A percentile compares a stretch with the other conserved stretches of the same genome.
Conservation (phyloP, 2,113 vertebrate genomes). For the Antechinus flavipes region DNA sequence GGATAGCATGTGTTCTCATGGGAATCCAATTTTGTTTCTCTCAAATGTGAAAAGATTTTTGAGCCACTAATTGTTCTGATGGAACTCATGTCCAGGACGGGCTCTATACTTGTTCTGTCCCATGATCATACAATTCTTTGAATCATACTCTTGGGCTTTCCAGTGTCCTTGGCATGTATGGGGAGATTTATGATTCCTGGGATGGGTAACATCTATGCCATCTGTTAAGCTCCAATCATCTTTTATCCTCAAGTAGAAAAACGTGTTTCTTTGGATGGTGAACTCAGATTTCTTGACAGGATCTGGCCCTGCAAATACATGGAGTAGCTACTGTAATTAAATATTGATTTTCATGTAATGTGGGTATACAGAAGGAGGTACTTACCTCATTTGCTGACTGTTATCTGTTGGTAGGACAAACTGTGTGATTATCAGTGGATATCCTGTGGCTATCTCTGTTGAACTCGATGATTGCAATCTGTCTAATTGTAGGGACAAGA, state of each 20-base stretch:
- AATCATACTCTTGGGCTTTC: background rate
- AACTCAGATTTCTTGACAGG: constrained; percentile 18
- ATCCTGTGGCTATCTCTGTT: constrained; percentile 40
- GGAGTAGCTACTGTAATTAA: constrained; percentile 54
- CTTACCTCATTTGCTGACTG: constrained; percentile 57
- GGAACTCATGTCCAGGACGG: background rate
- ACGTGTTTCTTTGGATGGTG: background rate
- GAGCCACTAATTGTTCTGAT: background rate
- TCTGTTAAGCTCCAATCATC: background rate
- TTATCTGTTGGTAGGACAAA: constrained; percentile 57
- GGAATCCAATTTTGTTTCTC: background rate
- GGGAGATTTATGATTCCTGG: background rate
- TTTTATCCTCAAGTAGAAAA: constrained; percentile 1
- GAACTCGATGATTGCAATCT: constrained; percentile 9
- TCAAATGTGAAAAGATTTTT: background rate
- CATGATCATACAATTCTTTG: background rate
- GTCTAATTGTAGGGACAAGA: constrained; percentile 20
- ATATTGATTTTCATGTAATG: constrained; percentile 71
- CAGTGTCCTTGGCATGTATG: background rate
- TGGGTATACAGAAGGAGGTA: constrained; percentile 33
- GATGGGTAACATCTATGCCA: background rate
- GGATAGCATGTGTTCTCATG: background rate
- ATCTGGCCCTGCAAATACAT: background rate
- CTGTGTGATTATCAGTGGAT: constrained; percentile 57
- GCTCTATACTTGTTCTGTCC: background rate